Evolutionary conservation across 1,140 invertebrate species (phyloP).

Genomic region (Lasioglossum baleicum): DNA sequence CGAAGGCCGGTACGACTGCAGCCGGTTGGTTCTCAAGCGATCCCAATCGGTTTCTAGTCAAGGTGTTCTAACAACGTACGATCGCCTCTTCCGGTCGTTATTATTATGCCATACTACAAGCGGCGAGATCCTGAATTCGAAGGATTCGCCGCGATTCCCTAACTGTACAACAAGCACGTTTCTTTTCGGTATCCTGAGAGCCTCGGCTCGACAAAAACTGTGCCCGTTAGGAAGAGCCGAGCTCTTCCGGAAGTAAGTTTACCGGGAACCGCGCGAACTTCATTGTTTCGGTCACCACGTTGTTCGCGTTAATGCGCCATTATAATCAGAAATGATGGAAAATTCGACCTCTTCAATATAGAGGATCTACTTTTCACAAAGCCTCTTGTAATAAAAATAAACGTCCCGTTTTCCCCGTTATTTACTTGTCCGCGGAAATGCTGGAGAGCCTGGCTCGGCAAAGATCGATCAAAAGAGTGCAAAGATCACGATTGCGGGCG

Average conservation of each 20-base stretch:
- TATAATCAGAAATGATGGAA: no score
- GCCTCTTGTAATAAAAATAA: no score
- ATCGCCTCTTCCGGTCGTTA: conserved; percentile 3
- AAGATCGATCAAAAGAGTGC: no score
- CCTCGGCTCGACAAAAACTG: background rate
- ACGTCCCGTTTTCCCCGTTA: no score
- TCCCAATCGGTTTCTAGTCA: conserved; percentile 43
- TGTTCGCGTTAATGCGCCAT: background rate
- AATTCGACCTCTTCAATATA: background rate
- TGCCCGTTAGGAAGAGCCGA: conserved; percentile 7
- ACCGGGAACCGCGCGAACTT: background rate
- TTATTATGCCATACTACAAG: background rate
- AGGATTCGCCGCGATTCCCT: background rate
- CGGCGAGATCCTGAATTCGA: conserved; percentile 24
- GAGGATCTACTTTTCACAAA: no score
- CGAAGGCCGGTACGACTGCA: conserved; percentile 32
- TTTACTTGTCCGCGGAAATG: no score
- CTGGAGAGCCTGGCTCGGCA: no score
- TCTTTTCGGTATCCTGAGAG: conserved; percentile 18
- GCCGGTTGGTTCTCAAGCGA: conserved; percentile 44
- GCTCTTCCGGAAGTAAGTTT: no score
- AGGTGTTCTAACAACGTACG: conserved; percentile 17
- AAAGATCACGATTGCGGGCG: no score
- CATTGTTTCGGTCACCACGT: background rate
- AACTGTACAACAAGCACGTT: conserved; percentile 28